These are phyloP conservation scores for Caloenas nicobarica DNA, from an alignment of 2,113 vertebrate genomes.

Conservation along the genomic window DNA sequence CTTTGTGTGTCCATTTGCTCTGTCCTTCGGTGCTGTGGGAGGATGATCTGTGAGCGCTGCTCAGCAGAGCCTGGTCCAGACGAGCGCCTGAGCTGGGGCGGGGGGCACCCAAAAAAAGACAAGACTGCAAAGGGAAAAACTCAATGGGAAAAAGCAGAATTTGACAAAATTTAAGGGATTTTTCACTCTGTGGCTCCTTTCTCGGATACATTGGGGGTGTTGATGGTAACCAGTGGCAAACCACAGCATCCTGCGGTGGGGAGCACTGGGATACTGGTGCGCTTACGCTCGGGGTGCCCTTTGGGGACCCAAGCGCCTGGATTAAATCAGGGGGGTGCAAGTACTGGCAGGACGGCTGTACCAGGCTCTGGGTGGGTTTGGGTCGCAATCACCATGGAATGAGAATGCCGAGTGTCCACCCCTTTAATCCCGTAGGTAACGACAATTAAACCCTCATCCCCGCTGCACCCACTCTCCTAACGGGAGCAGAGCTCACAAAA, in stretches of 20 bases:
- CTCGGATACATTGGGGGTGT: fast-evolving
- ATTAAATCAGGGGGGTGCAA: fast-evolving
- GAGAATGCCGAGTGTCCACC: slow-evolving; percentile 11
- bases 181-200: neutral
- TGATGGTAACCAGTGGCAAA: neutral
- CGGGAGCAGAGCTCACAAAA: slow-evolving; percentile 47
- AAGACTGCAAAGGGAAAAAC: neutral
- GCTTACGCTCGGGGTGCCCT: neutral
- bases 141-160: neutral
- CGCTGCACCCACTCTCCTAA: neutral
- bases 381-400: neutral
- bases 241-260: fast-evolving
- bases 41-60: slow-evolving; percentile 53
- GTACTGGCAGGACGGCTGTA: neutral
- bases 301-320: neutral
- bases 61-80: slow-evolving; percentile 63
- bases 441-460: slow-evolving; percentile 60
- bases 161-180: neutral
- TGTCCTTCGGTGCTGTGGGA: slow-evolving; percentile 64
- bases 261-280: neutral
- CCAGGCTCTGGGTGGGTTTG: slow-evolving; percentile 53
- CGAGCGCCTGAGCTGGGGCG: neutral
- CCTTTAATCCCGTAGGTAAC: slow-evolving; percentile 13
- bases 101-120: fast-evolving
- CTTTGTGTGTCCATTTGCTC: slow-evolving; percentile 56